Conservation (phyloP, 2,113 vertebrate species). For the Oreochromis niloticus region DNA sequence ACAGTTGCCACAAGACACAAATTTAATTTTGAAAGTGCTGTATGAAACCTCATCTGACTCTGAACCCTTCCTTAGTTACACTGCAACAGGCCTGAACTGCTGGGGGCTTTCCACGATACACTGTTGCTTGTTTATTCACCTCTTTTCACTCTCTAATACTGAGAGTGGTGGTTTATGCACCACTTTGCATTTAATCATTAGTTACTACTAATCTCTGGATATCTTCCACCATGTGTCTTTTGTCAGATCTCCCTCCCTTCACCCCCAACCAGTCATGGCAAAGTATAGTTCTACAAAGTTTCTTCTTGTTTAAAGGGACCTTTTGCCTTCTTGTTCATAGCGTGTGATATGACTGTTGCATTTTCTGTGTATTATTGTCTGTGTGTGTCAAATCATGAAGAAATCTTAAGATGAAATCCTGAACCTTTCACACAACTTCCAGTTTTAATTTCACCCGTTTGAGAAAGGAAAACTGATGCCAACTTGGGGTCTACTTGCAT, state of each 20-base stretch:
- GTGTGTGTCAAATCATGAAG: background rate
- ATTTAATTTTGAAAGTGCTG: background rate
- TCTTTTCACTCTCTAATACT: background rate
- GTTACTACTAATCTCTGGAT: background rate
- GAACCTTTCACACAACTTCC: background rate
- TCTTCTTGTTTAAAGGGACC: background rate
- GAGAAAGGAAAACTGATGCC: background rate
- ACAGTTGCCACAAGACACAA: background rate
- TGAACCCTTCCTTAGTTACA: background rate
- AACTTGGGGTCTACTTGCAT: background rate
- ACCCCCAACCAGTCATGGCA: background rate
- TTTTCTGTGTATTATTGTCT: background rate
- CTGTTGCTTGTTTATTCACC: background rate
- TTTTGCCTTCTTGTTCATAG: background rate
- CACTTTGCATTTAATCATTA: background rate
- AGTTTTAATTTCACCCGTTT: background rate
- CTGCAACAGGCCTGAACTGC: background rate
- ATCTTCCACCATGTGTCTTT: background rate
- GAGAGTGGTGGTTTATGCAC: background rate
- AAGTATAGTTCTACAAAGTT: background rate
- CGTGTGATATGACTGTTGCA: background rate
- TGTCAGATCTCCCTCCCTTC: background rate
- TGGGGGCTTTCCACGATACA: background rate
- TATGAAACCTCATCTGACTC: background rate
- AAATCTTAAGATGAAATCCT: background rate